Evolutionary conservation across 1,140 invertebrate genomes (phyloP).

Genomic region (Nilaparvata lugens): DNA sequence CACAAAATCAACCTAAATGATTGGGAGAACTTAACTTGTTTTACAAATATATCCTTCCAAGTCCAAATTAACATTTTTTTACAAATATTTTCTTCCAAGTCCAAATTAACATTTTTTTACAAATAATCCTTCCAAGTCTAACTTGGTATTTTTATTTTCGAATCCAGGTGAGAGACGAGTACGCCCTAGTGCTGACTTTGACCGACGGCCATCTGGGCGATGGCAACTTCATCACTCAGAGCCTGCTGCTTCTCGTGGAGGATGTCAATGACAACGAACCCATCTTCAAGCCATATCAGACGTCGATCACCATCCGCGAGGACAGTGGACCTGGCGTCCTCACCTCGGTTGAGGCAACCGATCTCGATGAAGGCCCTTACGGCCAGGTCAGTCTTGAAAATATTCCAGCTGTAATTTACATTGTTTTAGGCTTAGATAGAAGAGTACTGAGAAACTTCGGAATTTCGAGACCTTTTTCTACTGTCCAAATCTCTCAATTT

Average conservation of each 20-base stretch:
- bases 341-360: conserved; percentile 74
- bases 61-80: too few species aligned
- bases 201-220: conserved; percentile 80
- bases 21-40: too few species aligned
- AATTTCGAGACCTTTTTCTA: too few species aligned
- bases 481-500: too few species aligned
- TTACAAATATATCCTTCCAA: too few species aligned
- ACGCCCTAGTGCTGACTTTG: conserved; percentile 76
- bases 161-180: conserved; percentile 68
- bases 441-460: too few species aligned
- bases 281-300: conserved; percentile 74
- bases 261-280: conserved; percentile 89
- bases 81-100: too few species aligned
- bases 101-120: too few species aligned
- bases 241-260: conserved; percentile 76
- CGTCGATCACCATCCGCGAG: conserved; percentile 69
- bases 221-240: conserved; percentile 84
- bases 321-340: conserved; percentile 63
- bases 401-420: neutral
- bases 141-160: too few species aligned
- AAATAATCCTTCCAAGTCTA: conserved; percentile 9
- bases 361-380: conserved; percentile 82
- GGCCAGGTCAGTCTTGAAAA: conserved; percentile 81
- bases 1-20: too few species aligned
- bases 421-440: too few species aligned